Evolutionary conservation across 2,888 invertebrate genomes (phyloP).

Genomic region (Cephalotes varians): DNA sequence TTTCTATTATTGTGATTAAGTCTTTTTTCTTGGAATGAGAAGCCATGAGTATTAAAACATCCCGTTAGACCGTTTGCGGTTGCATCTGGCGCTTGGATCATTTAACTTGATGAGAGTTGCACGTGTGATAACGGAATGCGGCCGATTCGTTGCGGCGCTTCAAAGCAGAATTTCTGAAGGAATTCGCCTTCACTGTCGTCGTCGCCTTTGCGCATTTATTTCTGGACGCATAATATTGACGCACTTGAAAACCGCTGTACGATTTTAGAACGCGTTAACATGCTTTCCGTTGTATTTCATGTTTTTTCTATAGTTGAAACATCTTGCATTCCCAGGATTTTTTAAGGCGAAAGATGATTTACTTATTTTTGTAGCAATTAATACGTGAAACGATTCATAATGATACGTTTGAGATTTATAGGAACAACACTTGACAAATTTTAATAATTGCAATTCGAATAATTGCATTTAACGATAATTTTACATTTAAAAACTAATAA

Average conservation of each 20-base stretch:
- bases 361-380: neutral
- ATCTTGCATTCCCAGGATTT: neutral
- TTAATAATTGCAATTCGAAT: too few species aligned
- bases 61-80: conserved; percentile 1
- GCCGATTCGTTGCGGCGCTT: neutral
- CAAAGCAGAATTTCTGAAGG: conserved; percentile 10
- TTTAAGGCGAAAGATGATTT: neutral
- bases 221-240: conserved; percentile 37
- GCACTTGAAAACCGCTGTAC: neutral
- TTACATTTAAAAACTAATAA: neutral
- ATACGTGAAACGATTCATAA: neutral
- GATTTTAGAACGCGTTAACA: neutral
- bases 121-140: conserved; percentile 17
- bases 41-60: neutral
- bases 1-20: neutral
- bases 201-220: conserved; percentile 35
- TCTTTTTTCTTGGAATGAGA: neutral
- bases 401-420: neutral
- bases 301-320: neutral
- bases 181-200: conserved; percentile 1
- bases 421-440: neutral
- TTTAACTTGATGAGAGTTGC: conserved; percentile 34
- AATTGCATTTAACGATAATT: neutral
- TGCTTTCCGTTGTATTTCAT: neutral
- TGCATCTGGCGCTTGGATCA: conserved; percentile 2